Conservation (phyloP, 2,113 vertebrate genomes). For the Muscicapa adusta region DNA sequence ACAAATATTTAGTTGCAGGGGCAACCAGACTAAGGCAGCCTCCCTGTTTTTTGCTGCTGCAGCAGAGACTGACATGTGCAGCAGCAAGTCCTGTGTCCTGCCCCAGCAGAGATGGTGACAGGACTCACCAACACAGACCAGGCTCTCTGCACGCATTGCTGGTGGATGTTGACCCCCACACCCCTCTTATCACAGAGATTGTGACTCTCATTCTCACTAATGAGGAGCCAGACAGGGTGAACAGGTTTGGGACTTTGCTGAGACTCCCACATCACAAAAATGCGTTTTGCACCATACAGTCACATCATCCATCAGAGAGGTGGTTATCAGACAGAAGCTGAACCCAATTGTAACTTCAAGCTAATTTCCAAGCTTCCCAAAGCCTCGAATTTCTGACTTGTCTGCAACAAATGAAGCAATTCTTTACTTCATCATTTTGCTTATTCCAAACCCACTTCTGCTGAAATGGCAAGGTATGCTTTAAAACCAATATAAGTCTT, state of each 20-base stretch:
- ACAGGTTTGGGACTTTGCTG: background rate
- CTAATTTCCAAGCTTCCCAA: background rate
- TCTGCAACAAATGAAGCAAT: background rate
- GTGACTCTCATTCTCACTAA: background rate
- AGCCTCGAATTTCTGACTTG: background rate
- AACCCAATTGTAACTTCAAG: background rate
- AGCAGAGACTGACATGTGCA: background rate
- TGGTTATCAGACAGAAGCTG: background rate
- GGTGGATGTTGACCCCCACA: background rate
- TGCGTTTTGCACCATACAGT: background rate
- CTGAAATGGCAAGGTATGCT: background rate
- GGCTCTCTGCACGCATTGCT: fast-evolving
- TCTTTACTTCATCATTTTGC: background rate
- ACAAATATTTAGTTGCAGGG: background rate
- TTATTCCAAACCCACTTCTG: background rate
- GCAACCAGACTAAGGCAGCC: background rate
- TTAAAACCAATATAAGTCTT: background rate
- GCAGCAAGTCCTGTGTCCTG: background rate
- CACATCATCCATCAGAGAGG: background rate
- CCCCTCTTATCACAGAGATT: background rate
- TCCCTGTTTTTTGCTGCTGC: background rate
- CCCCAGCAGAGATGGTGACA: background rate
- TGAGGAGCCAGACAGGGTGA: background rate
- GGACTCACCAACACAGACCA: background rate
- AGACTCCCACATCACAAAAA: background rate